phyloP scores from a whole-genome alignment of 2,888 invertebrate species.

The Xestia sexstrigata region DNA sequence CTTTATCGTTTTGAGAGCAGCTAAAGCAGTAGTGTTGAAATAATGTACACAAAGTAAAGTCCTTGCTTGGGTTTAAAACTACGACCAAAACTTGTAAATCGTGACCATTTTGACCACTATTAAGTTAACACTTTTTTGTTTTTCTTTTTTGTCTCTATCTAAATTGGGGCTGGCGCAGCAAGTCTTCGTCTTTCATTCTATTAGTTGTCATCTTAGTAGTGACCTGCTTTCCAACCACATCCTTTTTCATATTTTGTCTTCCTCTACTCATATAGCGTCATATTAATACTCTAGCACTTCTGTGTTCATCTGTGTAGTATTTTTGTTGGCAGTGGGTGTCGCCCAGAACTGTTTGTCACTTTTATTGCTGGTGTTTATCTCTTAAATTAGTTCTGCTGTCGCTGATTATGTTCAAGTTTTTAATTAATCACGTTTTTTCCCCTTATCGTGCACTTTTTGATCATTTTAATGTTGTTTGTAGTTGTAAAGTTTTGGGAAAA shows the following conservation, averaged over 20 bases:
- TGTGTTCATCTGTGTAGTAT: conserved; percentile 15
- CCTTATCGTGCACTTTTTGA: conserved; percentile 54
- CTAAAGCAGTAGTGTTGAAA: too few species aligned
- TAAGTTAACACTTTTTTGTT: too few species aligned
- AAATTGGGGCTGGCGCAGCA: too few species aligned
- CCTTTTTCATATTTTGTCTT: neutral
- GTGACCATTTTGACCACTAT: too few species aligned
- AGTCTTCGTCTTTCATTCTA: neutral
- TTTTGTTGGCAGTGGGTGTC: conserved; percentile 50
- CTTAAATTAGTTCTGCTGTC: conserved; percentile 64
- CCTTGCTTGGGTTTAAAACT: too few species aligned
- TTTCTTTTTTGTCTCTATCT: too few species aligned
- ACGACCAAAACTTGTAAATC: too few species aligned
- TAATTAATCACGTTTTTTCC: conserved; percentile 60
- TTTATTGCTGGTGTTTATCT: conserved; percentile 69
- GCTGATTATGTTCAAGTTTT: conserved; percentile 67
- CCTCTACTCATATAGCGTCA: neutral
- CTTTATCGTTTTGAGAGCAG: neutral
- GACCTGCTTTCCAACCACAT: too few species aligned
- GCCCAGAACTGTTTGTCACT: conserved; percentile 62
- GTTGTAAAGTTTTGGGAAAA: conserved; percentile 40
- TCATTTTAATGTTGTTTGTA: conserved; percentile 53
- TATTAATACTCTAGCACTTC: conserved; percentile 21
- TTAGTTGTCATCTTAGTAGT: too few species aligned
- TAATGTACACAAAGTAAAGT: too few species aligned